Evolutionary conservation across 2,888 invertebrate genomes (phyloP), one percentile per base, ranked within the genome.

Genomic region (Platycnemis pennipes): DNA sequence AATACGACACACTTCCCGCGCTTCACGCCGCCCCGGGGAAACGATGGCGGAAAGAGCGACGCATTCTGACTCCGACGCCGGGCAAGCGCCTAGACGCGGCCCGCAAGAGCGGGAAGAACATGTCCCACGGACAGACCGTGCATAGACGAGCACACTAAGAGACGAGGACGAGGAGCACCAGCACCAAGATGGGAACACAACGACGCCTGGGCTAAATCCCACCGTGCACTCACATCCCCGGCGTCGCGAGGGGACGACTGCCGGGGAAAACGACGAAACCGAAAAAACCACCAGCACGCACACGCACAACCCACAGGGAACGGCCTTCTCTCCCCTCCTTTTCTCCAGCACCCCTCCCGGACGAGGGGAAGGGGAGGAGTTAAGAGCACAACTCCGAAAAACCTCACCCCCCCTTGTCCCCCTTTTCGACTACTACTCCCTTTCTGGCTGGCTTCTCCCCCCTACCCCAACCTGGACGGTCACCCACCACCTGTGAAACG

Each of bases 401-500:
- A 37, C 77, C 37, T 37, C 77, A 37, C 77, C 37, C 77, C 37
- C 77, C 77, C 77, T 31, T 56, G 11, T 37, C 77, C 77, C 77
- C 63, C 49, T 49, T 63, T 63, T 37, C 77, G 11, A 69, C 69
- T 2, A 22, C 69, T 69, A 11, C 77, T 16, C 63, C n/a, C n/a
- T 37, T 13, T 37, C 77, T 77, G 77, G 31, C 22, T 77, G 31
- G 77, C 37, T 77, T 77, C 77, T 77, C 77, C 37, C 37, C 31
- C 77, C 77, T 16, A n/a, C n/a, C 63, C 2, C 13, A 11, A 13
- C 69, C 69, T 44, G 22, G 22, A 46, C 87, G 87, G 87, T 87
- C 91, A 56, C 91, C 91, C 44, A 91, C 91, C 91, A 91, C 91
- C 91, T 91, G 91, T 91, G 91, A 91, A 91, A 63, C 44, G 91